These are phyloP conservation scores for Saccopteryx bilineata DNA, from an alignment of 2,113 vertebrate genomes.

Conservation along the genomic window DNA sequence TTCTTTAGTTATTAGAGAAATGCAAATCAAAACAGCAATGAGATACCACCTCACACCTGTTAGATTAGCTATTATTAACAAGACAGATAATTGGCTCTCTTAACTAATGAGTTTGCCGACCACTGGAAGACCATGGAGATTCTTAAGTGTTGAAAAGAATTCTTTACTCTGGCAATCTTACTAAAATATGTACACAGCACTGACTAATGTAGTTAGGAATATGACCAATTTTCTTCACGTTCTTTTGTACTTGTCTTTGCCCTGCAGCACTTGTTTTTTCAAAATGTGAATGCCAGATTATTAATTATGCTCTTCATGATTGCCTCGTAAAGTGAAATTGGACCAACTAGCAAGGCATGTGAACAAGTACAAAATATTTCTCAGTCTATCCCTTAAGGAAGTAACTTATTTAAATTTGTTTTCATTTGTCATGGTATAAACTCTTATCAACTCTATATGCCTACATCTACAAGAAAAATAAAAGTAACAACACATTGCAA, in stretches of 20 bases:
- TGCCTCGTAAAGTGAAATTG: background rate
- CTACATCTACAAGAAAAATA: background rate
- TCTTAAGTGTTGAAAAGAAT: background rate
- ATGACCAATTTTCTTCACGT: background rate
- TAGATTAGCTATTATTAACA: no score
- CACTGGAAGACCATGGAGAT: background rate
- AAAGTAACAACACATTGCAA: background rate
- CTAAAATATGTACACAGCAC: conserved; percentile 15
- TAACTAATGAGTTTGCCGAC: no score
- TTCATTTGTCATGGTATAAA: conserved; percentile 40
- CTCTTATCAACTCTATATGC: background rate
- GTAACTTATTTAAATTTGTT: background rate
- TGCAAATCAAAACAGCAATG: no score
- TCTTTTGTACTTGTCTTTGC: background rate
- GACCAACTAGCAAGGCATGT: background rate
- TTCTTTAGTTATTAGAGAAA: no score
- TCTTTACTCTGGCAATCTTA: background rate
- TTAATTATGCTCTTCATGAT: background rate
- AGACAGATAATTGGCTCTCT: no score
- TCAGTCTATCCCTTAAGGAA: conserved; percentile 14
- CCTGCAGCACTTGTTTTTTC: background rate
- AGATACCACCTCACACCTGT: no score
- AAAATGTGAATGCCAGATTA: conserved; percentile 13
- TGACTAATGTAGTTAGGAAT: background rate
- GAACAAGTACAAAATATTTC: background rate